Evolutionary conservation across 1,140 invertebrate genomes (phyloP).

Genomic region (Rhysida immarginata): DNA sequence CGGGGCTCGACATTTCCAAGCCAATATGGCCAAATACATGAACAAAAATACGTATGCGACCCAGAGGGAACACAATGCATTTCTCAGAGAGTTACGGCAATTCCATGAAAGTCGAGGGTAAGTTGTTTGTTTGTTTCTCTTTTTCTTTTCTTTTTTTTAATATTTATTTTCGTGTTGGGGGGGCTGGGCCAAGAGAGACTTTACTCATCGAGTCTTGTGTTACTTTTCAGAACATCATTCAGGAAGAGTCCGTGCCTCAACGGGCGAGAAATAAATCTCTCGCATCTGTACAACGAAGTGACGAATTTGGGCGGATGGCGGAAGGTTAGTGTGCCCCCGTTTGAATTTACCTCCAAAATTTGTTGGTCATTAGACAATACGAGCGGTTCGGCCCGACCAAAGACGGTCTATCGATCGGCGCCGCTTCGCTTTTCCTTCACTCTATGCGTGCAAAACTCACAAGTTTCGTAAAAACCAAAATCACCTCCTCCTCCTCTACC

Average conservation of each 20-base stretch:
- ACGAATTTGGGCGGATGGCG: constrained; percentile 78
- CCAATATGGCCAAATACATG: constrained; percentile 1
- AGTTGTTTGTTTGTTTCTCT: constrained; percentile 24
- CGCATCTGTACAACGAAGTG: constrained; percentile 75
- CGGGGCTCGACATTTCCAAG: neutral
- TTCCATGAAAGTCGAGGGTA: constrained; percentile 73
- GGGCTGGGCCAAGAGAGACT: neutral
- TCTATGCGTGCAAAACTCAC: too few species aligned
- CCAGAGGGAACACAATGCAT: constrained; percentile 6
- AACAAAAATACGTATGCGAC: neutral
- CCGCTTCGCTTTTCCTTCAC: neutral
- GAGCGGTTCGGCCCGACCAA: neutral
- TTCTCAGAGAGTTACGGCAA: constrained; percentile 53
- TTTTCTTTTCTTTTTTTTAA: constrained; percentile 8
- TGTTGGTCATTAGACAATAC: neutral
- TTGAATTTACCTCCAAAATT: constrained; percentile 9
- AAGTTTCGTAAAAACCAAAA: too few species aligned
- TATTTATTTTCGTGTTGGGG: neutral
- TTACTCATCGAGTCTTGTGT: neutral
- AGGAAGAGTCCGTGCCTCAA: constrained; percentile 60
- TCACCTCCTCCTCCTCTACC: neutral
- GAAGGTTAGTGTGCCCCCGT: constrained; percentile 47
- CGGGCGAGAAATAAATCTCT: constrained; percentile 78
- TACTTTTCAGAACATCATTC: constrained; percentile 50
- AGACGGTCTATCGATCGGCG: neutral